phyloP scores from a whole-genome alignment of 2,888 invertebrate genomes.

The Orthosia gracilis region DNA sequence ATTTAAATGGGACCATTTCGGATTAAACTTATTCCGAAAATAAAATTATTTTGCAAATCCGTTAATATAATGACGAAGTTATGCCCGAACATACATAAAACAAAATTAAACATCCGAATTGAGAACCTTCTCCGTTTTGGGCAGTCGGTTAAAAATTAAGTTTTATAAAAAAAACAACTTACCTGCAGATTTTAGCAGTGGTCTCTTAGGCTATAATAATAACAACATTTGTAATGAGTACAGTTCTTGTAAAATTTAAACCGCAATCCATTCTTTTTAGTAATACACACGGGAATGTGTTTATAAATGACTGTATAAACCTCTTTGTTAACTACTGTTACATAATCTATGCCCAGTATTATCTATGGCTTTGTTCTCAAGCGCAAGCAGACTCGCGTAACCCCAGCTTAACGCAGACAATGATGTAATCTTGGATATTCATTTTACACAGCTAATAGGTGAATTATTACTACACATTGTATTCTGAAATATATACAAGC shows the following conservation, averaged over 20 bases:
- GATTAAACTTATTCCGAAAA: too few relatives aligned
- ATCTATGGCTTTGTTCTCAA: constrained; percentile 51
- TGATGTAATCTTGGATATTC: constrained; percentile 56
- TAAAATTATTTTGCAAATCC: too few relatives aligned
- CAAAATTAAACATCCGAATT: too few relatives aligned
- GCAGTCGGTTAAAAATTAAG: too few relatives aligned
- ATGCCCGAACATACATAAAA: too few relatives aligned
- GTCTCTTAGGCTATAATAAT: not conserved
- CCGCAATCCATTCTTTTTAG: not conserved
- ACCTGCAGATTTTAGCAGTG: too few relatives aligned
- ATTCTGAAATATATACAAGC: constrained; percentile 5
- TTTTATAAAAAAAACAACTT: too few relatives aligned
- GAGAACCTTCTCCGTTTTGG: too few relatives aligned
- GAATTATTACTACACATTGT: constrained; percentile 54
- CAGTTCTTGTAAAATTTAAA: not conserved
- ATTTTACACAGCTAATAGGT: constrained; percentile 48
- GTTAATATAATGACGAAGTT: too few relatives aligned
- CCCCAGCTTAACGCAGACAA: constrained; percentile 50
- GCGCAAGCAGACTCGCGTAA: constrained; percentile 39
- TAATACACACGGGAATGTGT: constrained; percentile 9
- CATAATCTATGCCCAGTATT: constrained; percentile 33
- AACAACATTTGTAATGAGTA: not conserved
- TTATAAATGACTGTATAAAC: constrained; percentile 35
- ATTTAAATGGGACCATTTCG: too few relatives aligned
- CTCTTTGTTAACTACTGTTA: constrained; percentile 51